These are phyloP conservation scores for Candidula unifasciata DNA, from an alignment of 2,888 invertebrate species.

Conservation along the genomic window DNA sequence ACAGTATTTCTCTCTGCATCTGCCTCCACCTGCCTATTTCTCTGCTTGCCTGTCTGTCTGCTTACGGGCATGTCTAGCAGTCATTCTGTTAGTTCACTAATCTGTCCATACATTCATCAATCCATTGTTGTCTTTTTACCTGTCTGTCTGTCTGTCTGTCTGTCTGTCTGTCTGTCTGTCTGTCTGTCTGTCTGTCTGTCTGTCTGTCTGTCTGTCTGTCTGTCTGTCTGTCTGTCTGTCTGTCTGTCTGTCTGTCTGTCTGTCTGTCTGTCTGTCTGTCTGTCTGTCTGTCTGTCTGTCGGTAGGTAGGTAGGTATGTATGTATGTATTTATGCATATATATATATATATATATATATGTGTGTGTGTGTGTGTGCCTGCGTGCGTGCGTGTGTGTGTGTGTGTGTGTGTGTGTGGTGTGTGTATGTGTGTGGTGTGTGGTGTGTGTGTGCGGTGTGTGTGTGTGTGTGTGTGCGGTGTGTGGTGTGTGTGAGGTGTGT, in stretches of 20 bases:
- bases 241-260: conserved; percentile 4
- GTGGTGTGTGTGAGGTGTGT: too few relatives aligned
- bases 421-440: too few relatives aligned
- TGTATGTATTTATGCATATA: too few relatives aligned
- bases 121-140: background rate
- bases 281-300: conserved; percentile 6
- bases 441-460: too few relatives aligned
- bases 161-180: background rate
- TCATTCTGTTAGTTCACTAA: background rate
- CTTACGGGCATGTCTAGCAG: background rate
- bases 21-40: conserved; percentile 1
- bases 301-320: too few relatives aligned
- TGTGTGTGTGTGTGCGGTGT: too few relatives aligned
- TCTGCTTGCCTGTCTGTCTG: background rate
- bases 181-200: background rate
- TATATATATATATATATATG: background rate
- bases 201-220: background rate
- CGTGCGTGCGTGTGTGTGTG: too few relatives aligned
- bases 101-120: background rate
- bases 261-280: background rate
- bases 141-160: conserved; percentile 13
- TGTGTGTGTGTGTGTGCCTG: background rate
- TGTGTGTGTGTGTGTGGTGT: too few relatives aligned
- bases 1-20: conserved; percentile 24
- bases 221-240: background rate